A percentile compares a stretch with the other conserved stretches of the same genome.
These are phyloP conservation scores for Vultur gryphus DNA, from an alignment of 2,797 vertebrate genomes.

Conservation along the genomic window DNA sequence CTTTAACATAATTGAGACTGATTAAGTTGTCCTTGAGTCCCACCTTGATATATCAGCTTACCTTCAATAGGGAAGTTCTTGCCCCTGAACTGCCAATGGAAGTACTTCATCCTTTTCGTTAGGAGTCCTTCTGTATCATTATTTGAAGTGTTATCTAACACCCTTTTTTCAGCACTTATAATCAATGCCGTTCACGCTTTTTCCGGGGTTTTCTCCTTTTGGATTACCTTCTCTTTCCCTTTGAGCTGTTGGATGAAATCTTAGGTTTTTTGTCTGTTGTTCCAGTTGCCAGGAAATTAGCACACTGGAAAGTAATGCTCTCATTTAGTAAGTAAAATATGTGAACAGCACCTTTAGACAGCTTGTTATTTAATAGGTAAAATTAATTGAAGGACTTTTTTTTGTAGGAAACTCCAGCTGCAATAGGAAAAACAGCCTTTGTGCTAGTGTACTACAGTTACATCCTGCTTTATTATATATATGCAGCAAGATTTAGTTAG, in stretches of 20 bases:
- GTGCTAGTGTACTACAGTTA: neutral
- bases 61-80: neutral
- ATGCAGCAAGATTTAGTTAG: neutral
- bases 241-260: neutral
- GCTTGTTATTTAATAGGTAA: neutral
- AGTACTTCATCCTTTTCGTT: neutral
- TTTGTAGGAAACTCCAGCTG: neutral
- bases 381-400: neutral
- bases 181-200: neutral
- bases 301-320: neutral
- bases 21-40: slow-evolving; percentile 47
- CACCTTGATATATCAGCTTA: neutral
- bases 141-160: neutral
- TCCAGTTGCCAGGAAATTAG: neutral
- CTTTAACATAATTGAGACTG: slow-evolving; percentile 13
- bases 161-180: neutral
- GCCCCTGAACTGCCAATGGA: neutral
- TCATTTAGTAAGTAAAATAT: neutral
- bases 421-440: neutral
- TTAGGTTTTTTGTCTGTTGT: neutral
- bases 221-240: neutral
- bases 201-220: neutral
- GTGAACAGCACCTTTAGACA: neutral
- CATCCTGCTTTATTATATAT: neutral
- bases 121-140: neutral